Evolutionary conservation across 2,797 vertebrate genomes (phyloP).

Genomic region (Forpus xanthops): DNA sequence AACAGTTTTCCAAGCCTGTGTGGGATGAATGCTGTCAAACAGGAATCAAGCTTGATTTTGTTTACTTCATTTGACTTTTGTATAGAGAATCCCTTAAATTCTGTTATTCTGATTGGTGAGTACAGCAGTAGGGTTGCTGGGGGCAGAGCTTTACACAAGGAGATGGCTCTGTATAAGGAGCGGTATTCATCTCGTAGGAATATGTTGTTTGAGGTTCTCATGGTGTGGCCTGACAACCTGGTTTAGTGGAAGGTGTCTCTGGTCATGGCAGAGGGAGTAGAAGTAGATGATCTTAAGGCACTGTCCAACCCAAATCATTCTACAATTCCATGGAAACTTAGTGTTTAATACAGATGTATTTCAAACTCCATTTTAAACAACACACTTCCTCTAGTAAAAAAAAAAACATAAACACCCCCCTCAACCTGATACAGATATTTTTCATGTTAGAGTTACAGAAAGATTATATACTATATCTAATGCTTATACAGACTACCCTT

Average conservation of each 20-base stretch:
- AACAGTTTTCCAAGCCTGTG: not conserved
- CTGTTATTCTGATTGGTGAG: not conserved
- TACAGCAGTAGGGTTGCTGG: fast-evolving
- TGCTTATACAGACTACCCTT: not conserved
- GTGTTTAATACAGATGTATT: not conserved
- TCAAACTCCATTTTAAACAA: not conserved
- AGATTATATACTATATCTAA: not conserved
- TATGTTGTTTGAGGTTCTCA: not conserved
- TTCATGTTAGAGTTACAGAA: not conserved
- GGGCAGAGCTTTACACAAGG: not conserved
- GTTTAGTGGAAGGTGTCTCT: not conserved
- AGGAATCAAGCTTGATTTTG: not conserved
- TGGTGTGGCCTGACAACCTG: not conserved
- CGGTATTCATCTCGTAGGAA: not conserved
- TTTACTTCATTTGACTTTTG: not conserved
- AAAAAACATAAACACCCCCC: not conserved
- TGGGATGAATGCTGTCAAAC: not conserved
- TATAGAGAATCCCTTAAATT: not conserved
- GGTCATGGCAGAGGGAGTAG: not conserved
- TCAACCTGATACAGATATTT: not conserved
- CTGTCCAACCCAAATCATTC: not conserved
- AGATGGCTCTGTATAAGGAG: not conserved
- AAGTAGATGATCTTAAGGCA: not conserved
- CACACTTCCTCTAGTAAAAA: not conserved
- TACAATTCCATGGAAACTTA: not conserved